phyloP scores from a whole-genome alignment of 2,888 invertebrate species.

The Ashinkailepas kermadecensis region DNA sequence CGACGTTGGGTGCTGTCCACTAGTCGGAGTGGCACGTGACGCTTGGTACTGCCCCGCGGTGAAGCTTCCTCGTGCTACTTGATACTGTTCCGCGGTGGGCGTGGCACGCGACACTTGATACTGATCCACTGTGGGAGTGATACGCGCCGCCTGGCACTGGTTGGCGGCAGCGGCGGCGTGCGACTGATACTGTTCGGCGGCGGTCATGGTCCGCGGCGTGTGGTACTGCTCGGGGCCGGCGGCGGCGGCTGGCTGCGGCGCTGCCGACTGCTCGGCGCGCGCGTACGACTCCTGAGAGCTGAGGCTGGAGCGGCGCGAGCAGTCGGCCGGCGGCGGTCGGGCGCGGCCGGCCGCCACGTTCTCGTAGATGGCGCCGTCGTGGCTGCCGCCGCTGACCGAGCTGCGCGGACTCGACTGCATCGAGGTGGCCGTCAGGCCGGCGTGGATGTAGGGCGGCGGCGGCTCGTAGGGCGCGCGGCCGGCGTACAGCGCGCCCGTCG shows the following conservation, averaged over 20 bases:
- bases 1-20: too few relatives aligned
- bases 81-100: not conserved
- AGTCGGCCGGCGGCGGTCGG: slow-evolving; percentile 19
- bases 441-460: slow-evolving; percentile 22
- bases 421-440: not conserved
- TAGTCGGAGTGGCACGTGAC: too few relatives aligned
- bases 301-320: slow-evolving; percentile 16
- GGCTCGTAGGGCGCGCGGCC: slow-evolving; percentile 19
- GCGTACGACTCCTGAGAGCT: slow-evolving; percentile 20
- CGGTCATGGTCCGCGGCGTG: not conserved
- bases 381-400: slow-evolving; percentile 17
- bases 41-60: too few relatives aligned
- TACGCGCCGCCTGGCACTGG: not conserved
- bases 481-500: not conserved
- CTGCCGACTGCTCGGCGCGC: not conserved
- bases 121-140: not conserved
- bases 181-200: not conserved
- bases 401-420: slow-evolving; percentile 23
- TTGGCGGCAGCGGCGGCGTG: not conserved
- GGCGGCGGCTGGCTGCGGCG: not conserved
- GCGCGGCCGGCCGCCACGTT: slow-evolving; percentile 10
- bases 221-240: not conserved
- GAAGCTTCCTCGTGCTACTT: not conserved
- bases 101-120: not conserved
- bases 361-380: slow-evolving; percentile 18